A percentile compares a stretch with the other conserved stretches of the same genome.
These are phyloP conservation scores for Augochlorella aurata DNA, from an alignment of 2,888 invertebrate species.

Conservation along the genomic window DNA sequence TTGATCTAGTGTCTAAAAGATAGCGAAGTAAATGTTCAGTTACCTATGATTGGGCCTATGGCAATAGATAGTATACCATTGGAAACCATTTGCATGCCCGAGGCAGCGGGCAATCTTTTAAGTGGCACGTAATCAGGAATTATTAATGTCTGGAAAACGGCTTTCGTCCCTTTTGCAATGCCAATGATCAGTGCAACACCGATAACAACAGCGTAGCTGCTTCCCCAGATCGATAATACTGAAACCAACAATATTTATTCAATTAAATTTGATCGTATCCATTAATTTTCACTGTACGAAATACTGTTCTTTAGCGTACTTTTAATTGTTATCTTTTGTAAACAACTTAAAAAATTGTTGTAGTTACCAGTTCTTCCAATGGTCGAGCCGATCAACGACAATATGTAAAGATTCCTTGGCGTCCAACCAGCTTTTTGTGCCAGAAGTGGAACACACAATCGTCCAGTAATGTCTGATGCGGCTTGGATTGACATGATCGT, in stretches of 20 bases:
- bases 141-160: constrained; percentile 90
- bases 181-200: constrained; percentile 89
- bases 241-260: constrained; percentile 78
- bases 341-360: constrained; percentile 21
- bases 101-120: constrained; percentile 89
- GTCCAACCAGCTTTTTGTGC: constrained; percentile 75
- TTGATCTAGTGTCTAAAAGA: neutral
- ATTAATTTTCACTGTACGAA: neutral
- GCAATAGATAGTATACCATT: constrained; percentile 89
- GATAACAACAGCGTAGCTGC: constrained; percentile 87
- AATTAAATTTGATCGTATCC: neutral
- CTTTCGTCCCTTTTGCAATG: constrained; percentile 89
- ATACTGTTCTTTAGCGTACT: too few species aligned
- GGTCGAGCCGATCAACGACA: constrained; percentile 78
- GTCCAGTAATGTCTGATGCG: constrained; percentile 79
- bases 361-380: constrained; percentile 79
- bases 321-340: too few species aligned
- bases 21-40: constrained; percentile 4
- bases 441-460: constrained; percentile 79
- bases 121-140: constrained; percentile 89
- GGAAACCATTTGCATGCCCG: constrained; percentile 90
- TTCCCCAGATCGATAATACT: constrained; percentile 87
- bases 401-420: constrained; percentile 79
- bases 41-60: constrained; percentile 85
- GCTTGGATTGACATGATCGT: constrained; percentile 80